Conservation (phyloP, 2,888 invertebrate genomes). For the Clepsis dumicolana region DNA sequence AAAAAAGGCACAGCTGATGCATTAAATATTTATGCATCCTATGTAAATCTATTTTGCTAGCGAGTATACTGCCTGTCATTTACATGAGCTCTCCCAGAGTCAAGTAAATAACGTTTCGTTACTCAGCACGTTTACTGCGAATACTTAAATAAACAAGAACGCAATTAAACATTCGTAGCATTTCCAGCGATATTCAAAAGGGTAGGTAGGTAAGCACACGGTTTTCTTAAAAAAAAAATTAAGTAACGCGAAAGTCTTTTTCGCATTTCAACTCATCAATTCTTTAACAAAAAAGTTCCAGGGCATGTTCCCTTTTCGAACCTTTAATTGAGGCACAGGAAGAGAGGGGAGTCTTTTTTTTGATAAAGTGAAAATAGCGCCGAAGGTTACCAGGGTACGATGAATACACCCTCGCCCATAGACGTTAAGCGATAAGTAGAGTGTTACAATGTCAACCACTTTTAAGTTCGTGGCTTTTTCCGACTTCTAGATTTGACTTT, state of each 20-base stretch:
- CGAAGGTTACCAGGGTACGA: slow-evolving; percentile 59
- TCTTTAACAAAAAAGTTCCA: slow-evolving; percentile 69
- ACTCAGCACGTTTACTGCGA: not conserved
- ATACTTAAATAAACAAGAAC: slow-evolving; percentile 6
- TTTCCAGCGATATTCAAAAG: slow-evolving; percentile 1
- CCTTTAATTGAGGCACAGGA: slow-evolving; percentile 73
- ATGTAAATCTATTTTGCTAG: not conserved
- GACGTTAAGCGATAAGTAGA: slow-evolving; percentile 39
- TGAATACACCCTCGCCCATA: slow-evolving; percentile 30
- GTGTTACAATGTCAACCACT: slow-evolving; percentile 33
- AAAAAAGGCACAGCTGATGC: no score
- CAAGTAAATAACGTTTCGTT: not conserved
- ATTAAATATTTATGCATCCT: not conserved
- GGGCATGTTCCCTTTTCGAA: slow-evolving; percentile 72
- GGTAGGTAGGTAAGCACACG: not conserved
- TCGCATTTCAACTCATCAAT: slow-evolving; percentile 57
- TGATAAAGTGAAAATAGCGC: slow-evolving; percentile 82
- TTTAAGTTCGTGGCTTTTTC: slow-evolving; percentile 27
- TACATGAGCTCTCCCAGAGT: not conserved
- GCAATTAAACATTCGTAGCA: slow-evolving; percentile 2
- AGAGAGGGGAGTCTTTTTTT: slow-evolving; percentile 76
- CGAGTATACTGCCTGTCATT: not conserved
- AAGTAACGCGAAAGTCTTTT: slow-evolving; percentile 9
- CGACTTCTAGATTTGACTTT: not conserved
- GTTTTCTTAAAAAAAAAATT: slow-evolving; percentile 10